Evolutionary conservation across 2,797 vertebrate species (phyloP).

Genomic region (Crocidura indochinensis): DNA sequence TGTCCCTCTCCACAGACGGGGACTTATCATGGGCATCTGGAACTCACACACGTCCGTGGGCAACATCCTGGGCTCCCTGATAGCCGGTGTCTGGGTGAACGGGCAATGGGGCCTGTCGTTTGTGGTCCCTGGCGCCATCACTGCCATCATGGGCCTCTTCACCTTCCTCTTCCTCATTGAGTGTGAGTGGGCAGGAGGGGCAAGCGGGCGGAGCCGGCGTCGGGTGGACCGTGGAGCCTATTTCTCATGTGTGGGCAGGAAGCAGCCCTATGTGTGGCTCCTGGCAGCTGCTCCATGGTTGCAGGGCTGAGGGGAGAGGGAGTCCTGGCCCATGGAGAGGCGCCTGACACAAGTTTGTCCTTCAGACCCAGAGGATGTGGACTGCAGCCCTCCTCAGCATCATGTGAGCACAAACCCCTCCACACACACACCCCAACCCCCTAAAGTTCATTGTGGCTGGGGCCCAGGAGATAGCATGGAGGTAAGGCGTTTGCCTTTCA

Average conservation of each 20-base stretch:
- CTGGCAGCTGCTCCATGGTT: too few relatives aligned
- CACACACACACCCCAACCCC: neutral
- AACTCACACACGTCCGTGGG: constrained; percentile 99
- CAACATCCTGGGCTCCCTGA: constrained; percentile 98
- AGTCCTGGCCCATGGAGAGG: neutral
- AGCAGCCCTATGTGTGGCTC: too few relatives aligned
- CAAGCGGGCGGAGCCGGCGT: too few relatives aligned
- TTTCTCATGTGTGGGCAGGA: too few relatives aligned
- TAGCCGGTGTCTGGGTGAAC: constrained; percentile 95
- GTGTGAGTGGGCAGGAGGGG: constrained; percentile 91
- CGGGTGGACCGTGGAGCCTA: too few relatives aligned
- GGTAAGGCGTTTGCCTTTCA: too few relatives aligned
- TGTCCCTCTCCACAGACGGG: constrained; percentile 91
- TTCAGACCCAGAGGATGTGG: constrained; percentile 96
- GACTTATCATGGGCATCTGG: constrained; percentile 99
- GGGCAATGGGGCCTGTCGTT: constrained; percentile 96
- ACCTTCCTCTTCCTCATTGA: constrained; percentile 99
- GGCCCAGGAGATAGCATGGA: too few relatives aligned
- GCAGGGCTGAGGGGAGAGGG: neutral
- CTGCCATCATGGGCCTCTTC: constrained; percentile 91
- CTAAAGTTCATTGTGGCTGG: too few relatives aligned
- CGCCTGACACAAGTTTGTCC: constrained; percentile 43
- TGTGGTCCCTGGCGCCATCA: constrained; percentile 96
- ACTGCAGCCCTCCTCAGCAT: constrained; percentile 93
- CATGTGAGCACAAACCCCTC: constrained; percentile 89